Evolutionary conservation across 2,113 vertebrate genomes (phyloP).

Genomic region (Python bivittatus): DNA sequence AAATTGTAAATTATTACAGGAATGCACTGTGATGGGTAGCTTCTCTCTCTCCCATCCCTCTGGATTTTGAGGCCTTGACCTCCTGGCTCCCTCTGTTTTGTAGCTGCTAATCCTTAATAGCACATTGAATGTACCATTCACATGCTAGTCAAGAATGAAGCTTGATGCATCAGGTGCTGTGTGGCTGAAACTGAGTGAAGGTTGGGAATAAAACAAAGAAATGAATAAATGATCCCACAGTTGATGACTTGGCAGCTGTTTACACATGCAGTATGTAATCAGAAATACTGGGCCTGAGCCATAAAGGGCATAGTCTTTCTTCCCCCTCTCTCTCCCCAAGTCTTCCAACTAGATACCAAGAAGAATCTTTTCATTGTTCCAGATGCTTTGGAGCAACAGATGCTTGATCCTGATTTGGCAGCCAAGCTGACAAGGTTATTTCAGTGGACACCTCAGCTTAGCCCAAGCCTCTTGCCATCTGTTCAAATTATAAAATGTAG

Average conservation of each 20-base stretch:
- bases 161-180: not conserved
- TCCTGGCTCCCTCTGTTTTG: not conserved
- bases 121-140: not conserved
- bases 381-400: conserved; percentile 23
- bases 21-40: not conserved
- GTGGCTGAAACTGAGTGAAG: not conserved
- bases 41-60: not conserved
- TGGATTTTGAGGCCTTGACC: not conserved
- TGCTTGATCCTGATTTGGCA: not conserved
- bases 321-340: not conserved
- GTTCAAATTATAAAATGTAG: not conserved
- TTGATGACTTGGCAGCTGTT: conserved; percentile 6
- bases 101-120: not conserved
- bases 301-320: not conserved
- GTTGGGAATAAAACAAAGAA: not conserved
- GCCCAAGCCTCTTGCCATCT: conserved; percentile 5
- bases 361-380: not conserved
- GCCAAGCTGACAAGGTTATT: not conserved
- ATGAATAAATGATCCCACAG: not conserved
- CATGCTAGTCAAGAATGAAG: not conserved
- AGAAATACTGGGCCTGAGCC: not conserved
- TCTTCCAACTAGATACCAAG: not conserved
- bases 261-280: not conserved
- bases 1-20: not conserved
- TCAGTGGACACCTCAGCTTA: conserved; percentile 7